phyloP scores from a whole-genome alignment of 2,113 vertebrate species.

The Pyrgilauda ruficollis region DNA sequence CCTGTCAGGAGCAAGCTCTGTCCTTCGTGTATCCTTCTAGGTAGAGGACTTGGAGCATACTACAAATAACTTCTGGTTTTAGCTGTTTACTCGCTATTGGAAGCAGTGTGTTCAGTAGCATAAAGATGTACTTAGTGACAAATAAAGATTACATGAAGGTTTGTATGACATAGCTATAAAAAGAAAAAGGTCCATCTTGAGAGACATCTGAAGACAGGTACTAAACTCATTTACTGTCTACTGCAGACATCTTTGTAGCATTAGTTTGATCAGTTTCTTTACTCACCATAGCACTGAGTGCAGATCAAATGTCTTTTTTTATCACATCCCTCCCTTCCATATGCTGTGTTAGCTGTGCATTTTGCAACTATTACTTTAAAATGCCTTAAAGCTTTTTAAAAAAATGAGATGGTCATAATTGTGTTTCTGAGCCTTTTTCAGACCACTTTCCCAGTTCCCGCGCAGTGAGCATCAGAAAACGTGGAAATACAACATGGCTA shows the following conservation, averaged over 20 bases:
- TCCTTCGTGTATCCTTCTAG: accelerated
- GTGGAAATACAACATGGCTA: not conserved
- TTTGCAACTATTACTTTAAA: not conserved
- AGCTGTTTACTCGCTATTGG: not conserved
- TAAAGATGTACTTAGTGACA: not conserved
- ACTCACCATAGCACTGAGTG: not conserved
- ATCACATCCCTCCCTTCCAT: not conserved
- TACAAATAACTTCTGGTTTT: not conserved
- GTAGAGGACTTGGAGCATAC: not conserved
- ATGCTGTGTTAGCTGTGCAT: not conserved
- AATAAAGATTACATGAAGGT: not conserved
- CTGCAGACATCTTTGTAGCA: not conserved
- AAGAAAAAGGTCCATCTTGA: not conserved
- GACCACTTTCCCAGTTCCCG: not conserved
- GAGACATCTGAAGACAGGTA: not conserved
- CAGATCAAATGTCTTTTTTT: not conserved
- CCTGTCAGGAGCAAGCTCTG: not conserved
- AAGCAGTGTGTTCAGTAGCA: not conserved
- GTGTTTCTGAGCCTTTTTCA: not conserved
- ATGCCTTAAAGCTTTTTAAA: not conserved
- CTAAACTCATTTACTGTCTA: not conserved
- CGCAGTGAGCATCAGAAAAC: not conserved
- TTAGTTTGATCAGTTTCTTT: not conserved
- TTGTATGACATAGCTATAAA: not conserved
- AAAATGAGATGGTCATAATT: not conserved